These are phyloP conservation scores for Hybognathus amarus DNA, from an alignment of 2,797 vertebrate species.

Conservation along the genomic window DNA sequence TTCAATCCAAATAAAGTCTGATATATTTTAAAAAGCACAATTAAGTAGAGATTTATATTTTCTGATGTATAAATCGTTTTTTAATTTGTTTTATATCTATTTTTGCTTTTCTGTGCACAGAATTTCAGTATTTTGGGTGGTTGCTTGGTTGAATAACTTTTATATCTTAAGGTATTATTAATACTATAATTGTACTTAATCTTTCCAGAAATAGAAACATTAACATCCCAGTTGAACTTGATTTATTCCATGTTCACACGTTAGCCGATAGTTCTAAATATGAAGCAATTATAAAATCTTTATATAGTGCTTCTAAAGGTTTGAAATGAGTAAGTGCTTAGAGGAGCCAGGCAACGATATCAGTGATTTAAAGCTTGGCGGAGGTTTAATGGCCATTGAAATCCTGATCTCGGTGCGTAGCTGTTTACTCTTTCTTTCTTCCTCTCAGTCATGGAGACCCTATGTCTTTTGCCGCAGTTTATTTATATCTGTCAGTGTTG, in stretches of 20 bases:
- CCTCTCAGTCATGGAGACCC: slow-evolving; percentile 47
- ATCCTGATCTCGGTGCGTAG: slow-evolving; percentile 48
- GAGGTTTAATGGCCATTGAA: slow-evolving; percentile 51
- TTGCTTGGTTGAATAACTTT: not conserved
- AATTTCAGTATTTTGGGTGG: not conserved
- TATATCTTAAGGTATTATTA: not conserved
- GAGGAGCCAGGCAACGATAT: slow-evolving; percentile 49
- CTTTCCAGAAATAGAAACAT: not conserved
- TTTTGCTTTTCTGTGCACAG: not conserved
- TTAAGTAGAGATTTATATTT: not conserved
- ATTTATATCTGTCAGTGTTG: slow-evolving; percentile 62
- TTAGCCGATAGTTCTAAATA: slow-evolving; percentile 12
- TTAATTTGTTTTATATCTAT: not conserved
- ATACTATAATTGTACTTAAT: not conserved
- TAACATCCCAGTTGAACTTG: not conserved
- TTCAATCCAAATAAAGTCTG: not conserved
- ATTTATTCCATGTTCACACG: not conserved
- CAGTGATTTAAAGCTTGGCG: slow-evolving; percentile 48
- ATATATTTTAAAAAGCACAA: not conserved
- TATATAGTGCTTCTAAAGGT: slow-evolving; percentile 1
- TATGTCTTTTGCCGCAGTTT: slow-evolving; percentile 47
- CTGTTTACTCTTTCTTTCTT: slow-evolving; percentile 47
- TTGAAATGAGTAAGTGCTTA: slow-evolving; percentile 39
- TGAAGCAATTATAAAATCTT: slow-evolving; percentile 18
- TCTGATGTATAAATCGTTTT: not conserved